A percentile compares a stretch with the other conserved stretches of the same genome.
Conservation (phyloP, 2,797 vertebrate genomes). For the Enteromius mattozi region DNA sequence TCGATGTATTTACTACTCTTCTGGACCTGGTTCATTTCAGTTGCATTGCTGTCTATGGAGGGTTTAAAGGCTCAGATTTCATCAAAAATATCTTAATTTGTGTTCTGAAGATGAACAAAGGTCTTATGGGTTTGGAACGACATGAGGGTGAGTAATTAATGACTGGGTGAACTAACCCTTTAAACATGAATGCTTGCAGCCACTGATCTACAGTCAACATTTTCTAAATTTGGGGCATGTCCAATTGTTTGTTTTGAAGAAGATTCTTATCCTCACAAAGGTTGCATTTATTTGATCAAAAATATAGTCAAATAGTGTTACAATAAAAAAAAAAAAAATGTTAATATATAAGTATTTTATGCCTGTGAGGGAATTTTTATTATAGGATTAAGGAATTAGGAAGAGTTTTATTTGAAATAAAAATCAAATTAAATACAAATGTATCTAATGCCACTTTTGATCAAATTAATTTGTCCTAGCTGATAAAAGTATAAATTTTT, state of each 20-base stretch:
- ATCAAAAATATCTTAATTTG: too few species aligned
- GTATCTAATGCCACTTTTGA: neutral
- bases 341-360: neutral
- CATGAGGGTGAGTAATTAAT: too few species aligned
- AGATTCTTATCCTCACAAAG: neutral
- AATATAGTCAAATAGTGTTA: neutral
- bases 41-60: too few species aligned
- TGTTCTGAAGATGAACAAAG: too few species aligned
- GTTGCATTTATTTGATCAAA: neutral
- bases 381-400: neutral
- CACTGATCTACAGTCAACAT: neutral
- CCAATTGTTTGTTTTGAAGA: too few species aligned
- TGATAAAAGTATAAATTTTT: neutral
- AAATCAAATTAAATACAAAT: neutral
- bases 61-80: too few species aligned
- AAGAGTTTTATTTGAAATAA: neutral
- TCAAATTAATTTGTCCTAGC: neutral
- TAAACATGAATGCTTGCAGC: neutral
- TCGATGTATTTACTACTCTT: too few species aligned
- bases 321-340: too few species aligned
- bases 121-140: too few species aligned
- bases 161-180: too few species aligned
- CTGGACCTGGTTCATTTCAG: too few species aligned
- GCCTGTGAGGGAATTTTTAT: neutral
- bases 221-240: neutral